These are phyloP conservation scores for Rallus crepitans DNA, from an alignment of 2,797 vertebrate genomes.

Conservation along the genomic window DNA sequence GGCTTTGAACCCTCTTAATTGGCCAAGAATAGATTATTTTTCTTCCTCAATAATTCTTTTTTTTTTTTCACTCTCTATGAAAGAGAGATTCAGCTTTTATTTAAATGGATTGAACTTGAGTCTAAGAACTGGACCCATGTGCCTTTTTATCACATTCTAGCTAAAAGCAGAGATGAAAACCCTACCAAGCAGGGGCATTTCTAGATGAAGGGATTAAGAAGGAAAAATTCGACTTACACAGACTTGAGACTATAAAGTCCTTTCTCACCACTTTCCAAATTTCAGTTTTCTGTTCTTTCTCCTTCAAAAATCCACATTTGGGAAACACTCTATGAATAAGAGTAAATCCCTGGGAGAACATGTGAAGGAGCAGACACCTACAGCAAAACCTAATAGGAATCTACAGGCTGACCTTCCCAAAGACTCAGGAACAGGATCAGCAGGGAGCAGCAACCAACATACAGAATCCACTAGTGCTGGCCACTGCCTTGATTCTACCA, in stretches of 20 bases:
- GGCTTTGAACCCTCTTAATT: constrained; percentile 33
- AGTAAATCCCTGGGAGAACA: background rate
- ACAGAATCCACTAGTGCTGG: background rate
- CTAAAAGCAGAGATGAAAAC: background rate
- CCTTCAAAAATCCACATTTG: background rate
- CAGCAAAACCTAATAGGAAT: background rate
- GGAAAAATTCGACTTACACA: background rate
- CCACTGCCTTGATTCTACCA: background rate
- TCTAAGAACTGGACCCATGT: background rate
- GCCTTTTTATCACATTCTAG: background rate
- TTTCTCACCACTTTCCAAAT: background rate
- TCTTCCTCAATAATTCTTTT: background rate
- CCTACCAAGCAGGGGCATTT: background rate
- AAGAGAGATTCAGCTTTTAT: constrained; percentile 52
- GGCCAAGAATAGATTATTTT: background rate
- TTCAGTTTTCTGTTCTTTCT: background rate
- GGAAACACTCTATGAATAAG: background rate
- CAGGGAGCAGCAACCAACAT: accelerated
- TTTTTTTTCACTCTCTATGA: background rate
- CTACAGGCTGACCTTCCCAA: background rate
- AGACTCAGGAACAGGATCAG: background rate
- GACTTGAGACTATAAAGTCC: background rate
- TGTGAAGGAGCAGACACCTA: background rate
- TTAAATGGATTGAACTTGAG: constrained; percentile 36
- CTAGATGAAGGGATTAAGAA: background rate